Base-by-base conservation (phyloP, 2,797 vertebrate genomes). In the Etheostoma perlongum region DNA sequence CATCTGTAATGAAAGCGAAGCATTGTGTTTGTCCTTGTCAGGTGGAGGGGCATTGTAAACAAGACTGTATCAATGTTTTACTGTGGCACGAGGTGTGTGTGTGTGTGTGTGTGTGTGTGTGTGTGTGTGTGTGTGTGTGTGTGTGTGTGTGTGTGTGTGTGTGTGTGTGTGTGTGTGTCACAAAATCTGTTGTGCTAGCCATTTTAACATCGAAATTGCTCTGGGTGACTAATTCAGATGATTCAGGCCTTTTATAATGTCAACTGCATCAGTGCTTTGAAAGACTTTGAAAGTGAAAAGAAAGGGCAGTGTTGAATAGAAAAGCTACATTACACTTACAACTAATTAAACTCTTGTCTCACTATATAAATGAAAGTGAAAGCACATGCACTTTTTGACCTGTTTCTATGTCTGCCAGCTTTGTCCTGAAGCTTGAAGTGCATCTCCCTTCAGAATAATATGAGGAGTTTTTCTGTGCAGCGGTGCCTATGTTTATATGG, bases 401-500 rank as follows among this genome's bases (percentile, higher is more conserved):
- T 4, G 0, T 80, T 48, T 61, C 54, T 71, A 66, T 36, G 68
- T 36, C 80, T 73, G 67, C 74, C 67, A 42, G 71, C 63, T 63
- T 67, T n/a, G 1, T 74, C 76, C 64, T 68, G 58, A 67, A 75
- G 63, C 68, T 73, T 44, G 62, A 10, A 46, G 48, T 1, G 5
- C 6, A 5, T 54, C 61, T 78, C 46, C 60, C 72, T 71, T 72
- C 84, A 71, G 80, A 55, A 67, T 11, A 53, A 72, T 30, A 62
- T 48, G 51, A 13, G 25, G 74, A 58, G 65, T 78, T 76, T 59
- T 30, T 6, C 66, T 46, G 47, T 58, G 78, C 76, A 23, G 69
- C 54, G 5, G 71, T 70, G 72, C 83, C 83, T 44, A 62, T 92
- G 86, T 95, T 94, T 94, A 87, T 89, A 79, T 58, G 83, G 88